A percentile compares a stretch with the other conserved stretches of the same genome.
These are phyloP conservation scores for Teinopalpus imperialis DNA, from an alignment of 2,888 invertebrate species.

Conservation along the genomic window DNA sequence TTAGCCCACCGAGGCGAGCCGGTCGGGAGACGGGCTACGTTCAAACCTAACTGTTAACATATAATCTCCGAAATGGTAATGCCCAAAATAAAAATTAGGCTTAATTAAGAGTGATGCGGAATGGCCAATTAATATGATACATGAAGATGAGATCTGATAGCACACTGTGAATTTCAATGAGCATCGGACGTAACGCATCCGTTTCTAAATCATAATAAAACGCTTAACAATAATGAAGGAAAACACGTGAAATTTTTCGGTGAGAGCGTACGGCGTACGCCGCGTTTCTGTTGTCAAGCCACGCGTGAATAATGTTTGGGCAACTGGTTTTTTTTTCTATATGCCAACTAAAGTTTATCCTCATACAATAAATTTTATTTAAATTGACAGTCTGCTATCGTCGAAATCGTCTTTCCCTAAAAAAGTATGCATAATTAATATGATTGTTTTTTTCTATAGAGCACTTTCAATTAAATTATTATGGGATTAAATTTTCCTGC, in stretches of 20 bases:
- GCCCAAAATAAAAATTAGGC: slow-evolving; percentile 40
- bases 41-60: slow-evolving; percentile 35
- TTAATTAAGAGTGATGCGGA: slow-evolving; percentile 52
- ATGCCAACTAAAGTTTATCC: background rate
- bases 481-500: too few species aligned
- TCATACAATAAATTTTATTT: too few species aligned
- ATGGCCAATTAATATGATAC: slow-evolving; percentile 51
- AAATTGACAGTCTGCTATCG: too few species aligned
- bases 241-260: slow-evolving; percentile 26
- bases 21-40: background rate
- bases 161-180: slow-evolving; percentile 40
- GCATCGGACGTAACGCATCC: slow-evolving; percentile 34
- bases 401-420: too few species aligned
- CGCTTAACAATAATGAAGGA: slow-evolving; percentile 30
- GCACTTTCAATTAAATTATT: too few species aligned
- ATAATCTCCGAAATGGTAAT: slow-evolving; percentile 40
- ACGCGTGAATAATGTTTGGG: slow-evolving; percentile 27
- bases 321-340: background rate
- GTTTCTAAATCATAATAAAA: slow-evolving; percentile 46
- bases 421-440: too few species aligned
- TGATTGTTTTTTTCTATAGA: too few species aligned
- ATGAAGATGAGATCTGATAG: slow-evolving; percentile 44
- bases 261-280: slow-evolving; percentile 23
- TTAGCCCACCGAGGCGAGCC: background rate
- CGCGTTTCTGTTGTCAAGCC: slow-evolving; percentile 29